Percentiles rank a stretch among this genome's conserved stretches.
Conservation (phyloP, 2,888 invertebrate species). For the Mesorhabditis belari region DNA sequence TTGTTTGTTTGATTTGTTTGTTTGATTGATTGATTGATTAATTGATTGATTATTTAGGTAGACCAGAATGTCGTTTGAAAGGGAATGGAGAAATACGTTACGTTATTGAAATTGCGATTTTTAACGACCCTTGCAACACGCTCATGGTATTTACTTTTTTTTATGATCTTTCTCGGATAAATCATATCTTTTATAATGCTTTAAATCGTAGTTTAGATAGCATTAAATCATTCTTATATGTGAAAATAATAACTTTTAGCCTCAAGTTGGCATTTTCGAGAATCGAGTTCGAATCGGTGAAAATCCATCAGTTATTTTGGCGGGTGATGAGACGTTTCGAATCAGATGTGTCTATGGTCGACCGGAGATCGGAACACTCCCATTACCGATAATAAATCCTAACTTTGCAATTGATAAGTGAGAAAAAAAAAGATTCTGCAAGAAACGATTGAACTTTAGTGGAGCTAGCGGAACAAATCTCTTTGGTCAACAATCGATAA, state of each 20-base stretch:
- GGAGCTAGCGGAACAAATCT: not conserved
- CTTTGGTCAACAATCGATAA: not conserved
- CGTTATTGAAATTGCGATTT: slow-evolving; percentile 49
- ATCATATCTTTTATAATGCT: not conserved
- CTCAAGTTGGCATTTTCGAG: slow-evolving; percentile 47
- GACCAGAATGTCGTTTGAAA: slow-evolving; percentile 42
- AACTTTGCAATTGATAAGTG: slow-evolving; percentile 45
- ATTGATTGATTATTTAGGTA: slow-evolving; percentile 8
- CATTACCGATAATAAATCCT: slow-evolving; percentile 36
- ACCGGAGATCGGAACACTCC: slow-evolving; percentile 42
- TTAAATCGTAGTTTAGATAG: too few relatives aligned
- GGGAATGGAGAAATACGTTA: slow-evolving; percentile 51
- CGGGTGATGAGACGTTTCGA: slow-evolving; percentile 34
- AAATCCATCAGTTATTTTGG: slow-evolving; percentile 49
- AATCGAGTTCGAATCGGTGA: slow-evolving; percentile 49
- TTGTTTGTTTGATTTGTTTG: slow-evolving; percentile 46
- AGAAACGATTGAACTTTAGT: not conserved
- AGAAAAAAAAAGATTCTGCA: too few relatives aligned
- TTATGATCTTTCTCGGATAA: not conserved
- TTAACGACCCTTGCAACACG: slow-evolving; percentile 50
- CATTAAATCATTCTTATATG: slow-evolving; percentile 6
- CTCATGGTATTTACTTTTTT: slow-evolving; percentile 26
- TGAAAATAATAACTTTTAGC: slow-evolving; percentile 18
- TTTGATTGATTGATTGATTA: slow-evolving; percentile 8
- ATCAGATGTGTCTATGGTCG: slow-evolving; percentile 42